These are phyloP conservation scores for Monoplex corrugatus DNA, from an alignment of 2,888 invertebrate species.

Conservation along the genomic window DNA sequence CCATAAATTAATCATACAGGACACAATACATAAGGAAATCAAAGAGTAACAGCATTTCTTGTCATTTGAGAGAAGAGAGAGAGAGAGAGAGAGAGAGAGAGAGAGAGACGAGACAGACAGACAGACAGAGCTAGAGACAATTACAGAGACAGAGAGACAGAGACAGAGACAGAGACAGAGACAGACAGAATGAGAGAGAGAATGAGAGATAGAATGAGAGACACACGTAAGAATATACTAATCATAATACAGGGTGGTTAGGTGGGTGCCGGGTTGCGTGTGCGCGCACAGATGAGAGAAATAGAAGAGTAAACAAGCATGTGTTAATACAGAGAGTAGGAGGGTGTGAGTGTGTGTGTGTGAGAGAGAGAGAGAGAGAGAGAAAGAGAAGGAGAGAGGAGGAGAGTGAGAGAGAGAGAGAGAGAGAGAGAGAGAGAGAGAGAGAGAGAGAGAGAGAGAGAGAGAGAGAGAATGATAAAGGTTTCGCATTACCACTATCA, in stretches of 20 bases:
- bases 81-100: neutral
- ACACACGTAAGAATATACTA: too few species aligned
- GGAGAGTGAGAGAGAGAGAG: neutral
- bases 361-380: neutral
- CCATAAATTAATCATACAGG: neutral
- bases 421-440: neutral
- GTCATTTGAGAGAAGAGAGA: neutral
- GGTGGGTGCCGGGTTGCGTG: too few species aligned
- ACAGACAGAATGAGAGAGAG: neutral
- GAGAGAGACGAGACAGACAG: neutral
- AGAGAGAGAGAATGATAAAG: neutral
- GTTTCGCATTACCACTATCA: too few species aligned
- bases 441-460: neutral
- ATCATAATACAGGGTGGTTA: too few species aligned
- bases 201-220: neutral
- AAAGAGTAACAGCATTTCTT: neutral
- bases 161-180: neutral
- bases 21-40: neutral
- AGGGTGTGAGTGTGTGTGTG: too few species aligned
- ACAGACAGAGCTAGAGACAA: neutral
- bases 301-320: too few species aligned
- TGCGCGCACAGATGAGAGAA: too few species aligned
- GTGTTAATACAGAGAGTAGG: too few species aligned
- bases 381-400: neutral
- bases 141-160: neutral